These are phyloP conservation scores for Aelia acuminata DNA, from an alignment of 2,888 invertebrate genomes.

Conservation along the genomic window DNA sequence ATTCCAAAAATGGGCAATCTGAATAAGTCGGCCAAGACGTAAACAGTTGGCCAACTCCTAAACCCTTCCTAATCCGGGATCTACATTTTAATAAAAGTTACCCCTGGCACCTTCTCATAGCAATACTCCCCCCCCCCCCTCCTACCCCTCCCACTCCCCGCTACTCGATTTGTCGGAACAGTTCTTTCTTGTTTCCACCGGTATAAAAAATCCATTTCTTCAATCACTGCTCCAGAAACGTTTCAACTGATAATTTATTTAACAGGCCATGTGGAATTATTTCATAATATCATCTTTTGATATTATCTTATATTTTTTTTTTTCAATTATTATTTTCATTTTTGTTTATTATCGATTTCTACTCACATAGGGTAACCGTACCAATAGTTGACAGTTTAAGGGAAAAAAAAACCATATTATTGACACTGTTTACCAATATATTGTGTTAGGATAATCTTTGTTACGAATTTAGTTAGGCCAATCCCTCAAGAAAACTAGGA, in stretches of 20 bases:
- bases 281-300: too few relatives aligned
- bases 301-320: too few relatives aligned
- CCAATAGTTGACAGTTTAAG: too few relatives aligned
- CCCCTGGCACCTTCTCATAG: conserved; percentile 4
- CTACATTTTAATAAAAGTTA: conserved; percentile 48
- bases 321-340: too few relatives aligned
- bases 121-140: not conserved
- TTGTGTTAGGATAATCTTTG: too few relatives aligned
- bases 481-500: too few relatives aligned
- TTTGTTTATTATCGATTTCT: too few relatives aligned
- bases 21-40: not conserved
- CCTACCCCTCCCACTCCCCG: too few relatives aligned
- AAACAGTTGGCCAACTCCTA: conserved; percentile 41
- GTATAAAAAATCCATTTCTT: conserved; percentile 1
- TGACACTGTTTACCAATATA: too few relatives aligned
- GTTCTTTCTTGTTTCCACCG: not conserved
- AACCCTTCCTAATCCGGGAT: conserved; percentile 41
- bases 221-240: not conserved
- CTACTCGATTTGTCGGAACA: not conserved
- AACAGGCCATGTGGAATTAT: not conserved
- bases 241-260: not conserved
- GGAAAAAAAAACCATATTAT: too few relatives aligned
- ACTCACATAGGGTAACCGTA: too few relatives aligned
- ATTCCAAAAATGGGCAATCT: conserved; percentile 1
- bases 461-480: too few relatives aligned